These are phyloP conservation scores for Thymelicus acteon DNA, from an alignment of 2,888 invertebrate genomes.

Conservation along the genomic window DNA sequence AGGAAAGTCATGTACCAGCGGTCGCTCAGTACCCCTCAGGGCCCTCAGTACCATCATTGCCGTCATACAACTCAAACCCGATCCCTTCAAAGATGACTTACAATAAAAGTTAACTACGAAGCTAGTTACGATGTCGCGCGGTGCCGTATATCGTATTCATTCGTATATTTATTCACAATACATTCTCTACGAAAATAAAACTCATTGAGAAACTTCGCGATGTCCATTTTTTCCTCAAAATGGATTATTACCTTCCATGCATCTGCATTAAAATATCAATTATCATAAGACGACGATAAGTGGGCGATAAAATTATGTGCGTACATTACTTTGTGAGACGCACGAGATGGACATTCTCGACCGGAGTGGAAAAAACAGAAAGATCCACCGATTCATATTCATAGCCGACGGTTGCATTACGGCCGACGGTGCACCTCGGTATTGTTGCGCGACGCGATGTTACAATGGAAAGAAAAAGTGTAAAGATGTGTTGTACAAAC, in stretches of 20 bases:
- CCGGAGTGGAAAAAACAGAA: constrained; percentile 21
- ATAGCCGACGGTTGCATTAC: constrained; percentile 54
- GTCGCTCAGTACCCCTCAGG: too few relatives aligned
- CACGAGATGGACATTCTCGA: constrained; percentile 9
- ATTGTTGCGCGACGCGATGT: constrained; percentile 18
- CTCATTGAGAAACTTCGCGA: neutral
- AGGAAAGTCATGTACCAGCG: too few relatives aligned
- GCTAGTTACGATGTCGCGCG: too few relatives aligned
- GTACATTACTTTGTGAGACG: constrained; percentile 20
- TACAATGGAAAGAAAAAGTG: constrained; percentile 21
- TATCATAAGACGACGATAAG: constrained; percentile 26
- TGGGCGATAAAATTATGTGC: constrained; percentile 26
- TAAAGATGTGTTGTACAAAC: neutral
- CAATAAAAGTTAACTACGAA: too few relatives aligned
- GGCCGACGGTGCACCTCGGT: constrained; percentile 15
- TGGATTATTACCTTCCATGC: constrained; percentile 16
- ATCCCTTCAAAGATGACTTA: too few relatives aligned
- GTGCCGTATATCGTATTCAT: neutral
- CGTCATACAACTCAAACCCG: too few relatives aligned
- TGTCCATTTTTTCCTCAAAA: constrained; percentile 16
- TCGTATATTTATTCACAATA: neutral
- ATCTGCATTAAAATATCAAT: constrained; percentile 19
- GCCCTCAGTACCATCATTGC: too few relatives aligned
- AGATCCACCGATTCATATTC: constrained; percentile 55
- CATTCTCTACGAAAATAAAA: constrained; percentile 1